Conservation (phyloP, 2,888 invertebrate genomes). For the Andrena haemorrhoa region DNA sequence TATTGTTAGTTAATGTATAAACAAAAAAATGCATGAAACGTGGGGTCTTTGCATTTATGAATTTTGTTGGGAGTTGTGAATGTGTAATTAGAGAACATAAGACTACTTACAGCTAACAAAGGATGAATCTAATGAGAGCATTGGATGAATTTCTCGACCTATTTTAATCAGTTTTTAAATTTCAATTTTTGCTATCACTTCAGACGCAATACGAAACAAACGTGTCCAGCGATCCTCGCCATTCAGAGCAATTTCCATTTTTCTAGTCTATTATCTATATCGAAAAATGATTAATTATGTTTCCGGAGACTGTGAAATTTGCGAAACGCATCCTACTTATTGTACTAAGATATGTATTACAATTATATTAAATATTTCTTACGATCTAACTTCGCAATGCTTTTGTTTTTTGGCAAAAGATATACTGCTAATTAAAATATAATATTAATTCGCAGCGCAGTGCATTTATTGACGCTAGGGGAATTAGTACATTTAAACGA, state of each 20-base stretch:
- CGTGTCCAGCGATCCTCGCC: constrained; percentile 9
- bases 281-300: constrained; percentile 32
- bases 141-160: not conserved
- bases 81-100: constrained; percentile 4
- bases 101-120: not conserved
- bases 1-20: not conserved
- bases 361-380: constrained; percentile 46
- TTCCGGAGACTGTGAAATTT: constrained; percentile 51
- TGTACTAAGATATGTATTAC: constrained; percentile 38
- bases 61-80: constrained; percentile 16
- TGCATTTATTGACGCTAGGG: constrained; percentile 29
- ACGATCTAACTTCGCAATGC: constrained; percentile 26
- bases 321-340: constrained; percentile 43
- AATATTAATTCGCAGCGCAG: constrained; percentile 22
- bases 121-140: not conserved
- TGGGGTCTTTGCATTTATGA: constrained; percentile 4
- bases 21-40: constrained; percentile 13
- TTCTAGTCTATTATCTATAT: constrained; percentile 46
- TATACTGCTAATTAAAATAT: constrained; percentile 27
- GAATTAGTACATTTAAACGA: constrained; percentile 7
- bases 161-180: constrained; percentile 11
- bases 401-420: constrained; percentile 36
- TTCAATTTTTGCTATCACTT: constrained; percentile 7
- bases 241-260: constrained; percentile 33
- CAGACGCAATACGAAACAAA: constrained; percentile 11